These are phyloP conservation scores for Rhingia rostrata DNA, from an alignment of 2,888 invertebrate genomes.

Conservation along the genomic window DNA sequence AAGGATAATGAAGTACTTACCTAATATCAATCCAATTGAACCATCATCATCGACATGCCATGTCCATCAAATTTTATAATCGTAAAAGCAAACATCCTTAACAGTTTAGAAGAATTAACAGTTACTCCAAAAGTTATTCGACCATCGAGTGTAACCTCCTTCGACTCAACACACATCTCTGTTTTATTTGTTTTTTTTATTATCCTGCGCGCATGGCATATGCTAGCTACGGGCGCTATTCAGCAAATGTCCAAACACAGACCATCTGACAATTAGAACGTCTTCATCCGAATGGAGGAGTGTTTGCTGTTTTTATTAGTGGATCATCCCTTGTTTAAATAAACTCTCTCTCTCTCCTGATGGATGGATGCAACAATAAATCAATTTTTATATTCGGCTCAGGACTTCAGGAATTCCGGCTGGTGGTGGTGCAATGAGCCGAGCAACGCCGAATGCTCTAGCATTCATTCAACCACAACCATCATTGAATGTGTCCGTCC, in stretches of 20 bases:
- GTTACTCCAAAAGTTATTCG: constrained; percentile 35
- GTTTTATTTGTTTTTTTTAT: constrained; percentile 21
- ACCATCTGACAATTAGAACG: constrained; percentile 66
- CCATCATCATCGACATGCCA: not conserved
- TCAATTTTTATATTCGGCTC: constrained; percentile 67
- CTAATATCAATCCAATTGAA: not conserved
- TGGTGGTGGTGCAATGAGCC: constrained; percentile 55
- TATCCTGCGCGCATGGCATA: constrained; percentile 44
- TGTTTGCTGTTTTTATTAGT: constrained; percentile 70
- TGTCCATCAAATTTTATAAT: not conserved
- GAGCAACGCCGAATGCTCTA: constrained; percentile 27
- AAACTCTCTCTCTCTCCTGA: constrained; percentile 43
- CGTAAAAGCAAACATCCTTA: constrained; percentile 29
- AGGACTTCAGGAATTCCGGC: constrained; percentile 56
- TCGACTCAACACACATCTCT: not conserved
- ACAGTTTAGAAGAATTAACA: not conserved
- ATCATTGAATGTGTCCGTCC: constrained; percentile 62
- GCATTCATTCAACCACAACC: constrained; percentile 66
- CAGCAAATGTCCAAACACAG: constrained; percentile 36
- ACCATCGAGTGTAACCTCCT: constrained; percentile 39
- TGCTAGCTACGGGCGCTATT: constrained; percentile 42
- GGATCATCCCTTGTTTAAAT: constrained; percentile 63
- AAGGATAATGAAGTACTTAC: not conserved
- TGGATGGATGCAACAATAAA: constrained; percentile 61
- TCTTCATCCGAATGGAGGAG: constrained; percentile 29